These are phyloP conservation scores for Toxonevra muliebris DNA, from an alignment of 2,888 invertebrate species.

Conservation along the genomic window DNA sequence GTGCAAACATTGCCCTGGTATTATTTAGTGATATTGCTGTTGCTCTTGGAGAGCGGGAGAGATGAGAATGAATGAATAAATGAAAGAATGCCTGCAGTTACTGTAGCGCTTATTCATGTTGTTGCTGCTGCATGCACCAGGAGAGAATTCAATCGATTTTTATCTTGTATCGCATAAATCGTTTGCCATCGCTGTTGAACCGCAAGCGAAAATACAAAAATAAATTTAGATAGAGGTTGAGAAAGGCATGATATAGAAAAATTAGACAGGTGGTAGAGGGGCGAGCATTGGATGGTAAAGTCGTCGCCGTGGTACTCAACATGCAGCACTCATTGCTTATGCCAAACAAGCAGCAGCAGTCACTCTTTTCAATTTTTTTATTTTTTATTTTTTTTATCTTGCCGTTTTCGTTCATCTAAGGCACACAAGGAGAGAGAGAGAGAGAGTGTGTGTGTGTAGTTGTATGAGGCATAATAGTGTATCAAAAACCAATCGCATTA, in stretches of 20 bases:
- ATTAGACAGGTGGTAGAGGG: no score
- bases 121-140: slow-evolving; percentile 1
- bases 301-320: neutral
- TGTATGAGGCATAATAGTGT: slow-evolving; percentile 1
- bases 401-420: no score
- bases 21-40: neutral
- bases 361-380: neutral
- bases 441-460: slow-evolving; percentile 3
- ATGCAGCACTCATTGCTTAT: slow-evolving; percentile 3
- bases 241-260: no score
- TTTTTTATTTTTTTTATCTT: no score
- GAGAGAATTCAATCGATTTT: slow-evolving; percentile 55
- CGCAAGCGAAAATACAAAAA: slow-evolving; percentile 46
- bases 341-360: no score
- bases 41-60: slow-evolving; percentile 42
- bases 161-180: slow-evolving; percentile 59
- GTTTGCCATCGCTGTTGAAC: slow-evolving; percentile 51
- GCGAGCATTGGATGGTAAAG: no score
- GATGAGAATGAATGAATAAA: slow-evolving; percentile 50
- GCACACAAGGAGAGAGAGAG: no score
- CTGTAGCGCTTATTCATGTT: slow-evolving; percentile 8
- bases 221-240: slow-evolving; percentile 37
- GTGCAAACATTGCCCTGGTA: neutral
- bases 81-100: slow-evolving; percentile 42
- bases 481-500: neutral